Conservation (phyloP, 2,888 invertebrate genomes). For the Antheraea assamensis region DNA sequence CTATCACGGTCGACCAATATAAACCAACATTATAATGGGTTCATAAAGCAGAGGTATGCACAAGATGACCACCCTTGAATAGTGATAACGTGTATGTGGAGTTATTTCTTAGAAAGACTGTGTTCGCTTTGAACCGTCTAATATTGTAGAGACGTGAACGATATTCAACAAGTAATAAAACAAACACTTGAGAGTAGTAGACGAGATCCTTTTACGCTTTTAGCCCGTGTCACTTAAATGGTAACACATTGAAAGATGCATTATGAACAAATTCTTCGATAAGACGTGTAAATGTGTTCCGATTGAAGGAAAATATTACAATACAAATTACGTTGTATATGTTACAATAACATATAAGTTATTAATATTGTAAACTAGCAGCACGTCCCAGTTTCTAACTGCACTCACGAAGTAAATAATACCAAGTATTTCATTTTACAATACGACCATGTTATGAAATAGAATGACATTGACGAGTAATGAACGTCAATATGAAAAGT, state of each 20-base stretch:
- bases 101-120: slow-evolving; percentile 6
- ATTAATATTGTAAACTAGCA: no score
- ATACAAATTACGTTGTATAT: no score
- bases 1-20: slow-evolving; percentile 1
- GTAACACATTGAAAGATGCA: not conserved
- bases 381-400: no score
- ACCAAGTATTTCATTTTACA: no score
- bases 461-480: no score
- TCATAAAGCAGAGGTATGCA: slow-evolving; percentile 9
- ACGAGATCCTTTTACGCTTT: not conserved
- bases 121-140: slow-evolving; percentile 1
- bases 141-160: not conserved
- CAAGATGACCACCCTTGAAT: slow-evolving; percentile 5
- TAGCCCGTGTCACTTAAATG: not conserved
- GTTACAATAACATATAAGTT: no score
- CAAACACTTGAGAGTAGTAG: not conserved
- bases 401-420: no score
- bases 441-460: no score
- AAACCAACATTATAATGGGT: not conserved
- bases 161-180: slow-evolving; percentile 7
- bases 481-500: no score
- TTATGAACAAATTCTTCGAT: not conserved
- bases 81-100: not conserved
- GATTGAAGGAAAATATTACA: no score
- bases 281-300: not conserved